Base-by-base conservation (phyloP, 2,797 vertebrate species). In the Allobates femoralis region DNA sequence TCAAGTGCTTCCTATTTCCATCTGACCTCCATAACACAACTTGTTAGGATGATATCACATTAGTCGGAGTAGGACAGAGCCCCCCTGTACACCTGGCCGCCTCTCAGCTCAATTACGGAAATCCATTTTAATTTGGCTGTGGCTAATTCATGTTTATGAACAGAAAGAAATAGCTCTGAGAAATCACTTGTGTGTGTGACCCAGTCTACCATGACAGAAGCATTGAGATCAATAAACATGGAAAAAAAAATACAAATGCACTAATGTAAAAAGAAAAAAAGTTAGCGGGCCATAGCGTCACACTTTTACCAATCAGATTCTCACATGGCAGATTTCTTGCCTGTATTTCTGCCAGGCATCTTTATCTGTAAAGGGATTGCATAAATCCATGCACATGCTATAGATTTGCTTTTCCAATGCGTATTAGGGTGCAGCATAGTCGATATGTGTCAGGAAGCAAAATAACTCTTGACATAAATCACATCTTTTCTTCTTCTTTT, bases 1-100 rank as follows among this genome's bases (percentile, higher is more conserved):
- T 71, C 67, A 75, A 83, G 69, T 60, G 55, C 78, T 50, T 80
- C 56, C 41, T 69, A 50, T 32, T 50, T 81, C 4, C 26, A 64
- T 32, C 41, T 46, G 28, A n/a, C 56, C 77, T 41, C 56, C 21
- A 78, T 23, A 60, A 58, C 28, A 32, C 21, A 78, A 5, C 30
- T 34, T 58, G 14, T 30, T 55, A 18, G 32, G 23, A 26, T 60
- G 32, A 37, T 23, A 78, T 34, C 5, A 8, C 26, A 37, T 58
- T n/a, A 78, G 4, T 58, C 11, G 2, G 7, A 34, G 21, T 21
- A 16, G 30, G 21, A 26, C 14, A 74, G 46, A 23, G 6, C 28
- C 51, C 53, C 26, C 10, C 5, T 19, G 51, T 76, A 28, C 53
- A 19, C 5, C 23, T n/a, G 23, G 23, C 34, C 12, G 11, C 4